Evolutionary conservation across 2,797 vertebrate species (phyloP), one percentile per base, ranked within the genome.

Genomic region (Pipistrellus pygmaeus): DNA sequence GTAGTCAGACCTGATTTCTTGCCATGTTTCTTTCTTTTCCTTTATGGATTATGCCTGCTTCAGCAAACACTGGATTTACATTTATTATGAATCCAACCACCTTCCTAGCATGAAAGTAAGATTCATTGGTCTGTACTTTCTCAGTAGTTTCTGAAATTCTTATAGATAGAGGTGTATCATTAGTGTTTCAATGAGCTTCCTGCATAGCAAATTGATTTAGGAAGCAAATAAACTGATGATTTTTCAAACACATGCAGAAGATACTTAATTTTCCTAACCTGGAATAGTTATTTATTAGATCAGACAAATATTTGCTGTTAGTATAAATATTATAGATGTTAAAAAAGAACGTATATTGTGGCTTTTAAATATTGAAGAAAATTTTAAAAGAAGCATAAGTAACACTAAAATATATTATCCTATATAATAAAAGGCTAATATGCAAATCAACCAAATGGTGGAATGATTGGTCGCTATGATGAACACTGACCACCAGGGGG

Each of bases 221-320:
- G 32, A 92, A 88, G 57, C 41, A 92, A 83, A 51, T 71, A 89
- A 93, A 73, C 46, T 77, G 38, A 77, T 27, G 27, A 88, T 88
- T 84, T 83, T 81, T 66, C 17, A 71, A 89, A 69, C 38, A 17
- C 7, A 57, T 73, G 25, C 78, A 75, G 35, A 68, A 46, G 20
- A 66, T 35, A 75, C 11, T 55, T 88, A 66, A 48, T 81, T 80
- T 83, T 32, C 81, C 25, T 72, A 87, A 75, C 66, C 6, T 66
- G 46, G 15, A 60, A 80, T 78, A 66, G 12, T 86, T 86, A 66
- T 68, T 91, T 91, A 57, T 64, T 85, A 66, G 25, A 57, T 90
- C 30, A 95, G n/a, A 60, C 71, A 88, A 86, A 94, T 84, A 81
- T 94, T 91, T 96, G 6, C 55, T 60, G 75, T 11, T 51, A n/a